phyloP scores from a whole-genome alignment of 2,888 invertebrate genomes.

The Dione juno region DNA sequence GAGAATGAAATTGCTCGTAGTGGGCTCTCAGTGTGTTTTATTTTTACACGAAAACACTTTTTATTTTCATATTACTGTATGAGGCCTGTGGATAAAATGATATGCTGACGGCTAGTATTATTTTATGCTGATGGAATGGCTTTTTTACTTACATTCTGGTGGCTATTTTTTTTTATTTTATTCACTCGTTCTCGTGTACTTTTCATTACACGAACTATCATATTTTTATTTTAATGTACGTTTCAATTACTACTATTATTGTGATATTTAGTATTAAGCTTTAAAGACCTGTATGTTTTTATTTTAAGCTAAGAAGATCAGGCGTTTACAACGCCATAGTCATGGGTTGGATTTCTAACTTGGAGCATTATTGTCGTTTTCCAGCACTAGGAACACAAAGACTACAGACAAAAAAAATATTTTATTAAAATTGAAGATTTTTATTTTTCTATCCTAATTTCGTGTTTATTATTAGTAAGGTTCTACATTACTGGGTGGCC shows the following conservation, averaged over 20 bases:
- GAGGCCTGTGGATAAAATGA: constrained; percentile 43
- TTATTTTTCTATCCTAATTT: no score
- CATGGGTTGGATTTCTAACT: no score
- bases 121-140: constrained; percentile 52
- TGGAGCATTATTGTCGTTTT: no score
- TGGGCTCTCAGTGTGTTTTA: constrained; percentile 57
- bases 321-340: no score
- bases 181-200: constrained; percentile 16
- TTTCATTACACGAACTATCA: constrained; percentile 30
- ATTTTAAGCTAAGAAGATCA: background rate
- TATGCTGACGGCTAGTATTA: constrained; percentile 47
- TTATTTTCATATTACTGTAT: constrained; percentile 64
- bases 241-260: background rate
- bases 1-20: constrained; percentile 79
- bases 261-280: background rate
- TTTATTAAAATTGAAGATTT: no score
- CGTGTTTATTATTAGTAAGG: background rate
- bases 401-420: no score
- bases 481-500: constrained; percentile 19
- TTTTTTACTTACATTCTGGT: constrained; percentile 41
- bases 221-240: constrained; percentile 7
- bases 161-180: constrained; percentile 36
- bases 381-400: no score
- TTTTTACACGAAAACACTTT: constrained; percentile 62
- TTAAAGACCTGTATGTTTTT: no score